A percentile compares a stretch with the other conserved stretches of the same genome.
phyloP scores from a whole-genome alignment of 2,797 vertebrate species.

The Tapera naevia region DNA sequence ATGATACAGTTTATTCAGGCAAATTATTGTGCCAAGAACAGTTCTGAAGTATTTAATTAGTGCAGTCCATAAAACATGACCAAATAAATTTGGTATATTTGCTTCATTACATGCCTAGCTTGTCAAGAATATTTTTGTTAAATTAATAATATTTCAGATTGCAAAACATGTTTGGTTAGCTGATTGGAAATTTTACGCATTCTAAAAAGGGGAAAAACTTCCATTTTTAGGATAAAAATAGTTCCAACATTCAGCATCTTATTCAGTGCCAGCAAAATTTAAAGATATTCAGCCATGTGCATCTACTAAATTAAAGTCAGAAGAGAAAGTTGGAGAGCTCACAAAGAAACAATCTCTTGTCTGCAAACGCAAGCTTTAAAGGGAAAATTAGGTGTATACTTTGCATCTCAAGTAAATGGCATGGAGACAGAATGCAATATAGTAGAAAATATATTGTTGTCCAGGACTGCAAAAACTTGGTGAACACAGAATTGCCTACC shows the following conservation, averaged over 20 bases:
- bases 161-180: not conserved
- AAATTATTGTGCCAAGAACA: not conserved
- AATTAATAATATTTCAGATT: not conserved
- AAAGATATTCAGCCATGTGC: not conserved
- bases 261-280: not conserved
- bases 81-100: not conserved
- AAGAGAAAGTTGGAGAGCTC: not conserved
- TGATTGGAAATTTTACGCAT: not conserved
- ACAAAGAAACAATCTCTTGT: not conserved
- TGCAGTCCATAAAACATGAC: not conserved
- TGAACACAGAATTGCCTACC: slow-evolving; percentile 44
- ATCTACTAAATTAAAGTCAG: slow-evolving; percentile 12
- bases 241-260: not conserved
- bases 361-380: not conserved
- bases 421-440: not conserved
- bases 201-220: not conserved
- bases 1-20: not conserved
- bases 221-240: not conserved
- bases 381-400: not conserved
- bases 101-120: not conserved
- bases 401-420: slow-evolving; percentile 15
- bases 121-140: not conserved
- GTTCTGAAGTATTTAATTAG: not conserved
- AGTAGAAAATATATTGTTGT: slow-evolving; percentile 39
- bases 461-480: slow-evolving; percentile 30